phyloP scores from a whole-genome alignment of 2,797 vertebrate genomes.

The Bradypodion pumilum region DNA sequence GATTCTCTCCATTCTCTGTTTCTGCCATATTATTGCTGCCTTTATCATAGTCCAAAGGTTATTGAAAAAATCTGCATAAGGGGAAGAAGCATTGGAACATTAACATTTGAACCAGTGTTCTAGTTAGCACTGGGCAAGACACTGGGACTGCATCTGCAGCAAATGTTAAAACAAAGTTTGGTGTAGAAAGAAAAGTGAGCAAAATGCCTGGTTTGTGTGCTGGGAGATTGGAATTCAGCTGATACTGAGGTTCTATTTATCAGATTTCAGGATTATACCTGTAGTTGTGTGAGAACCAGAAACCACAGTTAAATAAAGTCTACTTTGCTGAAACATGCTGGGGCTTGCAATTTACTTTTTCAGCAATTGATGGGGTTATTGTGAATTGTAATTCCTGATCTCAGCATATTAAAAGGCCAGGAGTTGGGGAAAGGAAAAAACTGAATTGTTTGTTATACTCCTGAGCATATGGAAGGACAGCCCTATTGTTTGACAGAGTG shows the following conservation, averaged over 20 bases:
- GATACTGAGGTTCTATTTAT: not conserved
- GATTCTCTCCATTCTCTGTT: not conserved
- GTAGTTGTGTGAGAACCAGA: not conserved
- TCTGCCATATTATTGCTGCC: not conserved
- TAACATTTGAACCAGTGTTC: not conserved
- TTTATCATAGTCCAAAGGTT: not conserved
- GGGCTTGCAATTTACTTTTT: not conserved
- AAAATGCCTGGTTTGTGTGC: not conserved
- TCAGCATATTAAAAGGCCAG: not conserved
- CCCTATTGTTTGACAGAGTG: too few relatives aligned
- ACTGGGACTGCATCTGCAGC: not conserved
- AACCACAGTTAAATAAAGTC: not conserved
- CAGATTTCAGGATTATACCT: not conserved
- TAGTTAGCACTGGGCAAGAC: not conserved
- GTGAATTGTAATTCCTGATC: not conserved
- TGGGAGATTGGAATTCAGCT: too few relatives aligned
- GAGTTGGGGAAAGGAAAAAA: not conserved
- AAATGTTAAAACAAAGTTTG: not conserved
- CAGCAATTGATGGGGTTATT: not conserved
- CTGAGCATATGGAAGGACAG: not conserved
- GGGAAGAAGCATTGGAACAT: not conserved
- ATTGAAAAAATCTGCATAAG: constrained; percentile 3
- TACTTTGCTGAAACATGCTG: not conserved
- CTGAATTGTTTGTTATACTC: not conserved
- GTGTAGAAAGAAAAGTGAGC: not conserved